These are phyloP conservation scores for Rhodophaea formosa DNA, from an alignment of 2,888 invertebrate genomes.

Conservation along the genomic window DNA sequence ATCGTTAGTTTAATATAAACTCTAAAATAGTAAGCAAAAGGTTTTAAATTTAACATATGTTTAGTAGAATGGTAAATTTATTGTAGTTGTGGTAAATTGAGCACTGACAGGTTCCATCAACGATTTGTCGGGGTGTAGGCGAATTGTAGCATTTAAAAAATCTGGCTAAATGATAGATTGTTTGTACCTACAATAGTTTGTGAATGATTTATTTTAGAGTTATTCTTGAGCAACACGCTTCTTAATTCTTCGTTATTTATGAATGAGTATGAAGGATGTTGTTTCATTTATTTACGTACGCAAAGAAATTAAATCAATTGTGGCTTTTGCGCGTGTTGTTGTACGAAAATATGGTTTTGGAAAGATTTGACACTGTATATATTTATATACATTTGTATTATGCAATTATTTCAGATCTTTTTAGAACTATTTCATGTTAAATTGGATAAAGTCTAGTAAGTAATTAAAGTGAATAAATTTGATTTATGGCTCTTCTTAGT, in stretches of 20 bases:
- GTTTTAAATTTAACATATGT: constrained; percentile 17
- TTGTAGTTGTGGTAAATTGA: constrained; percentile 33
- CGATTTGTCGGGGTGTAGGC: constrained; percentile 38
- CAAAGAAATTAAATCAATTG: no score
- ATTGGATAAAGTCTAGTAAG: no score
- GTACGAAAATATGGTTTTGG: no score
- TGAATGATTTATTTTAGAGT: constrained; percentile 18
- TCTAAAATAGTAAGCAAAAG: constrained; percentile 13
- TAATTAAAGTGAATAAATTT: no score
- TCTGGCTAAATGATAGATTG: constrained; percentile 33
- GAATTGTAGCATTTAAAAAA: constrained; percentile 41
- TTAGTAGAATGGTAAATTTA: constrained; percentile 27
- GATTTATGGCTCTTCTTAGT: no score
- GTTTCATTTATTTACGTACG: neutral
- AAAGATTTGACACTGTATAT: no score
- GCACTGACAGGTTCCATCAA: constrained; percentile 55
- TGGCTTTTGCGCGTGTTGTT: no score
- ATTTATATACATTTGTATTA: no score
- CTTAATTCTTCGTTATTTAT: constrained; percentile 31
- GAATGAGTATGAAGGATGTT: constrained; percentile 7
- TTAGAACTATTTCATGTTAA: no score
- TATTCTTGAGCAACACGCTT: constrained; percentile 18
- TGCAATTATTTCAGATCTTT: no score
- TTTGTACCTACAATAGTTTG: constrained; percentile 18
- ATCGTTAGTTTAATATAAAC: constrained; percentile 20